Evolutionary conservation across 2,888 invertebrate species (phyloP), one percentile per base, ranked within the genome.

Genomic region (Epinotia nisella): DNA sequence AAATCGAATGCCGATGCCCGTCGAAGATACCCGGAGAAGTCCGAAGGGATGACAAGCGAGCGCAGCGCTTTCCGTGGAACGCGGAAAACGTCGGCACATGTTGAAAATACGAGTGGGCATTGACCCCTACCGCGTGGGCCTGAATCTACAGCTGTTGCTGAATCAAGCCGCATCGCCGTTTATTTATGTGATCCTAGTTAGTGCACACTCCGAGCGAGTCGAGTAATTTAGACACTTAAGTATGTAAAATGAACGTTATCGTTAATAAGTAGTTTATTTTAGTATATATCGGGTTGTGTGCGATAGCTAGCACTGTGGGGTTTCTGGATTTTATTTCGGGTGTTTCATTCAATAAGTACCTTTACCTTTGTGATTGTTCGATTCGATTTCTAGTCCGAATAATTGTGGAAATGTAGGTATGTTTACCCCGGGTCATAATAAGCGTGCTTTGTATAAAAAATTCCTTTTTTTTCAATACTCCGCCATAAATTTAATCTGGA

Each of bases 11-110:
- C 78, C 85, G 85, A 83, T 77, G 79, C 79, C 71, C 75, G 62
- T 83, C 91, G 92, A 91, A 87, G 86, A 80, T 79, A 59, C 70
- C 83, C 92, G 91, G 89, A 83, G 83, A 79, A 79, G 80, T 81
- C 89, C 91, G 92, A 92, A 89, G 88, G 89, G 90, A 88, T 89
- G 90, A 89, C 90, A 89, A 84, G 85, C 86, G 80, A 84, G 88
- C 85, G 89, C 88, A 84, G 89, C 85, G 89, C 88, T 92, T 91
- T 92, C 91, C 92, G 82, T 86, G 91, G 93, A 93, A 93, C 93
- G 93, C 93, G 93, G 93, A 93, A 93, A 93, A 91, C 90, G 88
- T 87, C 88, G 86, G 91, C 92, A 91, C 90, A 92, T 92, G 93
- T 93, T 92, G 92, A 92, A 93, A 93, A 93, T 92, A 92, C 93